Base-by-base conservation (phyloP, 2,888 invertebrate species). In the Cantharis flavilabris region DNA sequence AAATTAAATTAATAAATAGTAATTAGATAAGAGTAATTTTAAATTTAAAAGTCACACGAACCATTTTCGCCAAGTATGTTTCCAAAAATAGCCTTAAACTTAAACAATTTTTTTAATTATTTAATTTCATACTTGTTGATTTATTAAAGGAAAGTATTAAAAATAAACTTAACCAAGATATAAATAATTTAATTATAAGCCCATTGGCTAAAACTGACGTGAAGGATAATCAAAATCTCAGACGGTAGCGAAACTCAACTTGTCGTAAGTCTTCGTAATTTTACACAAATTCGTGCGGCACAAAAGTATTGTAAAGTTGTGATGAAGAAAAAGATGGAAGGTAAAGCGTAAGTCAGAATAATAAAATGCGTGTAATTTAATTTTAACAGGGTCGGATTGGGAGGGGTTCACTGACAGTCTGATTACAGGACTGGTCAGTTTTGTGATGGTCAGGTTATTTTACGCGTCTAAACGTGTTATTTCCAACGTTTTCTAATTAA, bases 331-430 rank as follows among this genome's bases (percentile, higher is more conserved):
- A 70, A 16, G 70, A 70, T 28, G 70, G 16, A 70, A 16, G 9
- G 13, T 10, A 7, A 30, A 83, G 86, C 86, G 87, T 86, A 84
- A 76, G 80, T 67, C 81, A 81, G 82, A 84, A 85, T 86, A 85
- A 84, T 84, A 84, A 84, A 82, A 81, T 83, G 85, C 84, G 84
- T 86, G 87, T 88, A 88, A 88, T 88, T 88, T 88, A 88, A 88
- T 88, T 88, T 88, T 86, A 85, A 86, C 88, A 87, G 88, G 87
- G 88, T 87, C 86, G 88, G 85, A 85, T 84, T 87, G 88, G 88
- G 88, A 82, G 88, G 88, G 84, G 88, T 82, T 84, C 86, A 88
- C 82, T 87, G 88, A 88, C 88, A 88, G 87, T 83, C 86, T 88
- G 88, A 88, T 88, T 88, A 87, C 84, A 86, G 88, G 85, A 84